These are phyloP conservation scores for Nyctalus aviator DNA, from an alignment of 2,797 vertebrate species.

Conservation along the genomic window DNA sequence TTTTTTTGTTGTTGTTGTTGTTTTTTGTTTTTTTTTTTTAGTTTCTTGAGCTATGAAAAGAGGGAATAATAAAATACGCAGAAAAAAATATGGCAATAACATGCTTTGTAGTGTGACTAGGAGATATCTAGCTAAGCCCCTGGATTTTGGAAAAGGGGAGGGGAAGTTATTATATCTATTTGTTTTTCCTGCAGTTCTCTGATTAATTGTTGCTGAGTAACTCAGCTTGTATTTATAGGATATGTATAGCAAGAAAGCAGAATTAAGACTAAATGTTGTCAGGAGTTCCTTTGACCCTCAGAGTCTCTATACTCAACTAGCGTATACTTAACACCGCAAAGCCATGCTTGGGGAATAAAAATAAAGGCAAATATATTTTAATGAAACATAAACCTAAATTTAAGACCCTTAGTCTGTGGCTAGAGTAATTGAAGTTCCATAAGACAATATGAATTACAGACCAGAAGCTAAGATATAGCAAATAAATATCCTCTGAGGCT, in stretches of 20 bases:
- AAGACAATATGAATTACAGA: neutral
- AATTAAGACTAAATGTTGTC: neutral
- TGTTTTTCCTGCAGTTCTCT: neutral
- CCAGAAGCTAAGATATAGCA: neutral
- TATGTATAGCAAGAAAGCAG: neutral
- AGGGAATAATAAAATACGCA: neutral
- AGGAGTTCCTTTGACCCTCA: neutral
- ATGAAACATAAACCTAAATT: neutral
- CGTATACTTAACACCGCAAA: neutral
- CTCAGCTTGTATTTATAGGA: neutral
- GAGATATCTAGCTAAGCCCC: neutral
- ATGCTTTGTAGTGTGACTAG: neutral
- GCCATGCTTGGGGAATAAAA: neutral
- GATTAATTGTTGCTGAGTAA: constrained; percentile 34
- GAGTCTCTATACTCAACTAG: neutral
- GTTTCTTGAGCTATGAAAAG: constrained; percentile 13
- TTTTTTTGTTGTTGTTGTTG: neutral
- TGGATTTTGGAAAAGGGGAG: neutral
- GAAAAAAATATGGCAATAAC: neutral
- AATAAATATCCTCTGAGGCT: neutral
- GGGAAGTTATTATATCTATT: neutral
- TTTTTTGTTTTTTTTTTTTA: neutral
- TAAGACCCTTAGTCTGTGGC: neutral
- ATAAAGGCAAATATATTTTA: neutral
- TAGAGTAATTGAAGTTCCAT: neutral